Conservation (phyloP, 1,140 invertebrate species). For the Lepidurus apus region DNA sequence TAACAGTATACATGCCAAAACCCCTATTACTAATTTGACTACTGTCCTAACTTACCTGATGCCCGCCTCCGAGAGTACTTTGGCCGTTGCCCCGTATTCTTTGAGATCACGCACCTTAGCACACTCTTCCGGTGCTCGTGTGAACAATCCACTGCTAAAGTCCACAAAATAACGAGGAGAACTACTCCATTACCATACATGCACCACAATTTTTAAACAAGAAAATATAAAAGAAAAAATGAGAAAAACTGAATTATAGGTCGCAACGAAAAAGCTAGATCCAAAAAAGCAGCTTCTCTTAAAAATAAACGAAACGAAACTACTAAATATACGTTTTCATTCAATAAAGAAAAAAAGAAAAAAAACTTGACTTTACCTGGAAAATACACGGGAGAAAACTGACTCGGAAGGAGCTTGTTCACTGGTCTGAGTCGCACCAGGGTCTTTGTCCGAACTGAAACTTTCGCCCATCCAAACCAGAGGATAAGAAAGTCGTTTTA, state of each 20-base stretch:
- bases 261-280: conserved; percentile 24
- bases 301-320: neutral
- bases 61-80: neutral
- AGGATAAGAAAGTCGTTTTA: conserved; percentile 86
- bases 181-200: conserved; percentile 27
- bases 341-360: neutral
- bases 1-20: too few species aligned
- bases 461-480: conserved; percentile 81
- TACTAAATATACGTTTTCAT: too few species aligned
- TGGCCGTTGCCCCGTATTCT: conserved; percentile 14
- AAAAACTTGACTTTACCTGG: conserved; percentile 56
- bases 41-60: neutral
- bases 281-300: neutral
- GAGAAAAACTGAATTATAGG: conserved; percentile 28
- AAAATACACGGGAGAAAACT: conserved; percentile 83
- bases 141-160: conserved; percentile 49
- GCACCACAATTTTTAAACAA: conserved; percentile 27
- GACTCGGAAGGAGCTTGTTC: conserved; percentile 61
- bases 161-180: conserved; percentile 44
- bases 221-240: conserved; percentile 34
- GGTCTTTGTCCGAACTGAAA: conserved; percentile 43
- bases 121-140: conserved; percentile 38
- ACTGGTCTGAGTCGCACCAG: conserved; percentile 41
- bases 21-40: too few species aligned
- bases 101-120: neutral